These are phyloP conservation scores for Thryonomys swinderianus DNA, from an alignment of 2,113 vertebrate genomes.

Conservation along the genomic window DNA sequence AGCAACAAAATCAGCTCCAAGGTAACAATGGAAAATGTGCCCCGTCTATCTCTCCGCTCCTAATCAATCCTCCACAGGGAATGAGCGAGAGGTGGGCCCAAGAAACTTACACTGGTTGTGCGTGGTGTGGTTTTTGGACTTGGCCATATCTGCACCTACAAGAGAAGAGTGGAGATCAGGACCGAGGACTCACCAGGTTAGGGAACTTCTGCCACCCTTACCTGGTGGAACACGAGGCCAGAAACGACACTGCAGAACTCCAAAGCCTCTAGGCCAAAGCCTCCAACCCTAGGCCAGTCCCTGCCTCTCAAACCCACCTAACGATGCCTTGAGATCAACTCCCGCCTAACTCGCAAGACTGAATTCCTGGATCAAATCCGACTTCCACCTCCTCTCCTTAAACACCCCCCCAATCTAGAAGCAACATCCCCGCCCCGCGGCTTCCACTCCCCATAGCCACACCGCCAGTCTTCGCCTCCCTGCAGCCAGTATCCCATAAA, in stretches of 20 bases:
- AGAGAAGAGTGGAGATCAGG: not conserved
- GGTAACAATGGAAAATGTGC: not conserved
- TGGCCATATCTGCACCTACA: slow-evolving; percentile 92
- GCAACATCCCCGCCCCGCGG: not conserved
- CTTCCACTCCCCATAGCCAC: not conserved
- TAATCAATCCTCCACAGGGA: not conserved
- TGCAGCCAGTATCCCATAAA: accelerated
- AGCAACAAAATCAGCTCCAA: not conserved
- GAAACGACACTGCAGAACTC: not conserved
- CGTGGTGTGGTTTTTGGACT: slow-evolving; percentile 99
- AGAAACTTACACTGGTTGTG: slow-evolving; percentile 97
- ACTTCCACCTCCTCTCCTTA: not conserved
- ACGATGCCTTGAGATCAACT: not conserved
- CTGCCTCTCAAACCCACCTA: not conserved
- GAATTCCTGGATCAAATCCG: not conserved
- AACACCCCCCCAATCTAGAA: not conserved
- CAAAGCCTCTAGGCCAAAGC: not conserved
- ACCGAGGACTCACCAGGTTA: accelerated
- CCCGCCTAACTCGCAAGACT: accelerated
- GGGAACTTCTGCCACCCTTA: not conserved
- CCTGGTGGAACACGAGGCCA: not conserved
- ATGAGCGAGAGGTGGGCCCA: not conserved
- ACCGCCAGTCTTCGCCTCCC: not conserved
- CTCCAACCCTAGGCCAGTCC: not conserved
- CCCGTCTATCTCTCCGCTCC: not conserved